Evolutionary conservation across 37 sponge, comb jelly and placozoan species (phyloP).

Genomic region (Crambe crambe): DNA sequence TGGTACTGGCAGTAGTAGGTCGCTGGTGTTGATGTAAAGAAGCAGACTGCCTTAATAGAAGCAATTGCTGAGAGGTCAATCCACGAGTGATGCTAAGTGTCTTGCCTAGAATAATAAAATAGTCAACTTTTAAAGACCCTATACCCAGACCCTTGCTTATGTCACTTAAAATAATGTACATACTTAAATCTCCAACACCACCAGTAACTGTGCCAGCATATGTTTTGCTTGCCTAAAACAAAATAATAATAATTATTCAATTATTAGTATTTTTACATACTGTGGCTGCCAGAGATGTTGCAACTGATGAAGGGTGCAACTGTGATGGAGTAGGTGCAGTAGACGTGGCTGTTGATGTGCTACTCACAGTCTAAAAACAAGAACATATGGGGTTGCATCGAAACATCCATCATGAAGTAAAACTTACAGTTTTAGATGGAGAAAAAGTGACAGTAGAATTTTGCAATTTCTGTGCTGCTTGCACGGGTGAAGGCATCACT

Average conservation of each 20-base stretch:
- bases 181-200: conserved; percentile 11
- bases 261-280: conserved; percentile 9
- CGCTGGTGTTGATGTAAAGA: conserved; percentile 43
- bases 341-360: neutral
- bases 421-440: conserved; percentile 13
- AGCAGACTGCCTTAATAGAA: conserved; percentile 41
- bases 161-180: neutral
- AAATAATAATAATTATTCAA: neutral
- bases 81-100: conserved; percentile 20
- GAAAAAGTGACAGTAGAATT: neutral
- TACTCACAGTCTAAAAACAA: neutral
- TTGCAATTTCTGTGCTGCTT: neutral
- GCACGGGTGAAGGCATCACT: neutral
- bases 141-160: neutral
- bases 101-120: conserved; percentile 15
- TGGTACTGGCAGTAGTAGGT: neutral
- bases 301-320: neutral
- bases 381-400: neutral
- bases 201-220: conserved; percentile 1
- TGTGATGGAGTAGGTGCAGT: neutral
- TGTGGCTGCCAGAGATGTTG: neutral
- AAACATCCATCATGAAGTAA: neutral
- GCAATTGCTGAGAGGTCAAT: conserved; percentile 47
- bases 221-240: conserved; percentile 9
- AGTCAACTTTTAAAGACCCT: neutral